A percentile compares a stretch with the other conserved stretches of the same genome.
These are phyloP conservation scores for Molorchus minor DNA, from an alignment of 2,888 invertebrate species.

Conservation along the genomic window DNA sequence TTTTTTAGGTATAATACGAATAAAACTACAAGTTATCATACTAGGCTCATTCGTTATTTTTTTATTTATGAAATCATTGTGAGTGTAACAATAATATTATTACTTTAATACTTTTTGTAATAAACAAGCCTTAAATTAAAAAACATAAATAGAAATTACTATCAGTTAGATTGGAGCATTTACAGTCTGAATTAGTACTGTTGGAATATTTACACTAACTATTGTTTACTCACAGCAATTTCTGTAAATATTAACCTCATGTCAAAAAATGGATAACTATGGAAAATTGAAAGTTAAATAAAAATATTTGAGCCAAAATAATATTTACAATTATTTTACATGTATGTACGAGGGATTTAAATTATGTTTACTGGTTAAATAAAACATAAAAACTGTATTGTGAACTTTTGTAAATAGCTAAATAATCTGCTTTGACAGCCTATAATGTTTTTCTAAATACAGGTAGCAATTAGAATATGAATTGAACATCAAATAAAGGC, in stretches of 20 bases:
- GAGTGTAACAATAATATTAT: too few relatives aligned
- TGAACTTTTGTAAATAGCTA: slow-evolving; percentile 13
- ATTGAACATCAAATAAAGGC: too few relatives aligned
- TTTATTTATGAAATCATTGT: too few relatives aligned
- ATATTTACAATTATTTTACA: slow-evolving; percentile 36
- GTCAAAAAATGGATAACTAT: slow-evolving; percentile 19
- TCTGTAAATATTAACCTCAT: slow-evolving; percentile 29
- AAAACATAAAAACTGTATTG: slow-evolving; percentile 24
- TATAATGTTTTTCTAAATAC: not conserved
- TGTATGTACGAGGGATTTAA: slow-evolving; percentile 31
- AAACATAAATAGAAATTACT: too few relatives aligned
- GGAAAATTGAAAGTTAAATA: slow-evolving; percentile 35
- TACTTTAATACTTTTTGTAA: too few relatives aligned
- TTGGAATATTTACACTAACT: slow-evolving; percentile 17
- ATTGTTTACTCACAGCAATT: slow-evolving; percentile 15
- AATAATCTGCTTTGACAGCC: slow-evolving; percentile 6
- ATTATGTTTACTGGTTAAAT: slow-evolving; percentile 34
- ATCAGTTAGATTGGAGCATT: slow-evolving; percentile 15
- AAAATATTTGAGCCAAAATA: slow-evolving; percentile 38
- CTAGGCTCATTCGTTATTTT: too few relatives aligned
- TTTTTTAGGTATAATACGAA: too few relatives aligned
- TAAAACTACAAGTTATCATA: too few relatives aligned
- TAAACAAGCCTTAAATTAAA: too few relatives aligned
- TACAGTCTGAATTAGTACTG: too few relatives aligned
- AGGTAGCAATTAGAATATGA: not conserved